A percentile compares a stretch with the other conserved stretches of the same genome.
phyloP scores from a whole-genome alignment of 2,888 invertebrate species.

The Dione juno region DNA sequence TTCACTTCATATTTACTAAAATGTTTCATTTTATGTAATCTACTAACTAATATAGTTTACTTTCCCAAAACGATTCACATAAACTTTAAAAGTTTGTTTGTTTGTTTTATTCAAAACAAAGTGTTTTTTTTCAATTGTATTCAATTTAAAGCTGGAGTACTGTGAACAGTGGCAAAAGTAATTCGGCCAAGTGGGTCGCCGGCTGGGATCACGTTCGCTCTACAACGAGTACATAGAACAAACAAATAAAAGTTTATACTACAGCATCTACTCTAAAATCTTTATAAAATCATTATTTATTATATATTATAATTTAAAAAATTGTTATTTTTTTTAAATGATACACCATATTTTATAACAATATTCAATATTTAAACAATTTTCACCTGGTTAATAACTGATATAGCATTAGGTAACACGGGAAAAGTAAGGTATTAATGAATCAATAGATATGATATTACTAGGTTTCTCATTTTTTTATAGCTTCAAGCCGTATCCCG shows the following conservation, averaged over 20 bases:
- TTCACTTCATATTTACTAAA: too few species aligned
- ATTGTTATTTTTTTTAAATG: conserved; percentile 4
- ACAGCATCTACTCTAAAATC: background rate
- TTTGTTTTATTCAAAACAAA: conserved; percentile 10
- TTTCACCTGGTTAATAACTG: background rate
- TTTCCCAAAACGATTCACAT: conserved; percentile 4
- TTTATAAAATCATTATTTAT: background rate
- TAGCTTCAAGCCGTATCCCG: too few species aligned
- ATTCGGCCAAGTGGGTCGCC: conserved; percentile 27
- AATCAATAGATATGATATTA: too few species aligned
- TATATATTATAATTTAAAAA: too few species aligned
- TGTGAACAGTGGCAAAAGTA: conserved; percentile 23
- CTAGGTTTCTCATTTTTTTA: too few species aligned
- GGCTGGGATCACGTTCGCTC: conserved; percentile 8
- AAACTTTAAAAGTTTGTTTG: conserved; percentile 5
- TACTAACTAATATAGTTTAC: too few species aligned
- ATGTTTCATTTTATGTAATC: too few species aligned
- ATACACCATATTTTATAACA: background rate
- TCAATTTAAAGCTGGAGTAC: conserved; percentile 10
- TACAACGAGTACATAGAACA: conserved; percentile 4
- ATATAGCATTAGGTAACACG: too few species aligned
- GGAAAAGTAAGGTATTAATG: background rate
- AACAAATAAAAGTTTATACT: conserved; percentile 14
- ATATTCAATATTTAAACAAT: background rate
- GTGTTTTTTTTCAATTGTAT: conserved; percentile 15